A percentile compares a stretch with the other conserved stretches of the same genome.
These are phyloP conservation scores for Acromyrmex heyeri DNA, from an alignment of 1,140 invertebrate genomes.

Conservation along the genomic window DNA sequence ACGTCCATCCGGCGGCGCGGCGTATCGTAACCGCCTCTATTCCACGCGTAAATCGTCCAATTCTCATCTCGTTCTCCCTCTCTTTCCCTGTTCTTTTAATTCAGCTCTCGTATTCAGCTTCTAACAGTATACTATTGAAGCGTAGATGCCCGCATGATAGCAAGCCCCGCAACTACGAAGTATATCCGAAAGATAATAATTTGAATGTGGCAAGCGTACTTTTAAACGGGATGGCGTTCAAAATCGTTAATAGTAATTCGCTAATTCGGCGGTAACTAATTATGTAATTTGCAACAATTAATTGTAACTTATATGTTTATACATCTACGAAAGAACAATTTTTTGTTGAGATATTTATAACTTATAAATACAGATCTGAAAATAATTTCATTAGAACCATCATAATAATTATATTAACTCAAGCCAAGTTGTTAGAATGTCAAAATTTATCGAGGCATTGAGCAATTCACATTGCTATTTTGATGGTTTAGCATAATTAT, in stretches of 20 bases:
- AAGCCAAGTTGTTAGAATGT: background rate
- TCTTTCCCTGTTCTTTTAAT: background rate
- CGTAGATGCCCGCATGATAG: constrained; percentile 13
- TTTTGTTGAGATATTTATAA: too few species aligned
- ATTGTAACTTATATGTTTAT: too few species aligned
- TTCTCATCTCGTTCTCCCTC: constrained; percentile 66
- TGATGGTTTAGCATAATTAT: background rate
- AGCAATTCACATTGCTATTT: background rate
- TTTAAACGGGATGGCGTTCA: background rate
- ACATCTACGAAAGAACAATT: too few species aligned
- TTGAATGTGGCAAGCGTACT: background rate
- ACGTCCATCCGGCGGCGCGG: constrained; percentile 64
- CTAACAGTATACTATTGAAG: constrained; percentile 3
- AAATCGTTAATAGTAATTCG: background rate
- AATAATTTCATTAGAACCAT: too few species aligned
- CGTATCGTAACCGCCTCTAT: constrained; percentile 72
- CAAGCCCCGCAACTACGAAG: background rate
- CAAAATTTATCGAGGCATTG: background rate
- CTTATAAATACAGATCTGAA: too few species aligned
- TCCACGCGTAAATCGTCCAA: constrained; percentile 75
- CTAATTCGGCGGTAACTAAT: background rate
- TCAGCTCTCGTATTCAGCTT: constrained; percentile 14
- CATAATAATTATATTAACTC: too few species aligned
- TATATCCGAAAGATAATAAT: background rate
- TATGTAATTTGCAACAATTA: too few species aligned